Base-by-base conservation (phyloP, 2,888 invertebrate genomes). In the Papilio gigon region DNA sequence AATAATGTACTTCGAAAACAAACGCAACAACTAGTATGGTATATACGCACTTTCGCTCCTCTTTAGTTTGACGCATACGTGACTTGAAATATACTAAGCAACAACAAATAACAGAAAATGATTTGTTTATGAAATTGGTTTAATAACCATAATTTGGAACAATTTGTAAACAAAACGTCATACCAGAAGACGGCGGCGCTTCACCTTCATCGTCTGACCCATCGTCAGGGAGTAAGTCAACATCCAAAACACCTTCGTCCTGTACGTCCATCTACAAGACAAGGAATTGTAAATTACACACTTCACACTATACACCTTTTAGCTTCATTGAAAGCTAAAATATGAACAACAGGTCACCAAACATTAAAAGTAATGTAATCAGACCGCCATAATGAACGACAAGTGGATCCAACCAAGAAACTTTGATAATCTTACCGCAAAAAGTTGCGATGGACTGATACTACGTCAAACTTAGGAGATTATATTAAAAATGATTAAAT, bases 181-280 rank as follows among this genome's bases (percentile, higher is more conserved):
- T 94, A 92, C 92, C 92, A 83, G 92, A 89, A 75, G 92, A 90
- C 79, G 88, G 91, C 78, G 89, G 92, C 73, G 88, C 95, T 84
- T 95, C 95, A 76, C 95, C 95, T 77, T 95, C 95, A 71, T 95
- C 94, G 80, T 96, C 95, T 50, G 95, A 95, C 73, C 94, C 95
- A 82, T 95, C 95, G 74, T 94, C 95, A 77, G 94, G 95, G 78
- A 95, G 93, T 79, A 95, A 93, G 87, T 96, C 96, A 92, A 95
- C 94, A 84, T 95, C 94, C 84, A 93, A 84, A 73, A 90, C 88
- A 76, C 83, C 88, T 75, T 92, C 93, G 78, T 93, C 93, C 74
- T 85, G 83, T 77, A 88, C 87, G 86, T 92, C 92, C 92, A 92
- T 92, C 92, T 92, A 86, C 74, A 88, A 85, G 68, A 76, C 25